These are phyloP conservation scores for Mythimna loreyi DNA, from an alignment of 2,888 invertebrate genomes.

Conservation along the genomic window DNA sequence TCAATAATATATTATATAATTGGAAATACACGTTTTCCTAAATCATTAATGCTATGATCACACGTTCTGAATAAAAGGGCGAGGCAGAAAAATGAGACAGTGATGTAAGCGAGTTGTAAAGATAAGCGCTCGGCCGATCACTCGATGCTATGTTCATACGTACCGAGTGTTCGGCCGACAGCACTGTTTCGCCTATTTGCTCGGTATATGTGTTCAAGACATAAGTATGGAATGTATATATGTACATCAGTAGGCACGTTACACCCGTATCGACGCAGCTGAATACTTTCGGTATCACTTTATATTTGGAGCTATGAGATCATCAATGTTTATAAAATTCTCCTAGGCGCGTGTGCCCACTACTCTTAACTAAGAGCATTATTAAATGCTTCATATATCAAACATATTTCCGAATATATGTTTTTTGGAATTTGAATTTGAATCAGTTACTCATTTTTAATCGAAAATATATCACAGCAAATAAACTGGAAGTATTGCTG, in stretches of 20 bases:
- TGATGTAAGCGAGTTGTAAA: too few relatives aligned
- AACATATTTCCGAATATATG: neutral
- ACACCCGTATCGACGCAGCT: conserved; percentile 11
- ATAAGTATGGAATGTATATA: neutral
- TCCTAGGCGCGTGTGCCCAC: conserved; percentile 13
- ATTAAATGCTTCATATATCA: conserved; percentile 4
- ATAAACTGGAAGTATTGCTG: too few relatives aligned
- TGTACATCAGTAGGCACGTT: neutral
- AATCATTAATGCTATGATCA: too few relatives aligned
- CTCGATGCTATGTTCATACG: too few relatives aligned
- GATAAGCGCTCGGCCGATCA: too few relatives aligned
- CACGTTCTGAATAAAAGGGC: too few relatives aligned
- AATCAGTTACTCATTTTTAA: neutral
- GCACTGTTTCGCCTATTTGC: too few relatives aligned
- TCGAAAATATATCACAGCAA: neutral
- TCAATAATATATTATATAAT: too few relatives aligned
- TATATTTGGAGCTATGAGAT: conserved; percentile 50
- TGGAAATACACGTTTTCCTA: too few relatives aligned
- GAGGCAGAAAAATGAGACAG: too few relatives aligned
- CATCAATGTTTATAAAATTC: conserved; percentile 45
- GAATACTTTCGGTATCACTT: conserved; percentile 42
- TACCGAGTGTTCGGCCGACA: too few relatives aligned
- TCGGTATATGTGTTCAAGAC: too few relatives aligned
- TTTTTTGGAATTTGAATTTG: neutral
- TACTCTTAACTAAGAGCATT: neutral